These are phyloP conservation scores for Hormaphis cornu DNA, from an alignment of 1,140 invertebrate genomes.

Conservation along the genomic window DNA sequence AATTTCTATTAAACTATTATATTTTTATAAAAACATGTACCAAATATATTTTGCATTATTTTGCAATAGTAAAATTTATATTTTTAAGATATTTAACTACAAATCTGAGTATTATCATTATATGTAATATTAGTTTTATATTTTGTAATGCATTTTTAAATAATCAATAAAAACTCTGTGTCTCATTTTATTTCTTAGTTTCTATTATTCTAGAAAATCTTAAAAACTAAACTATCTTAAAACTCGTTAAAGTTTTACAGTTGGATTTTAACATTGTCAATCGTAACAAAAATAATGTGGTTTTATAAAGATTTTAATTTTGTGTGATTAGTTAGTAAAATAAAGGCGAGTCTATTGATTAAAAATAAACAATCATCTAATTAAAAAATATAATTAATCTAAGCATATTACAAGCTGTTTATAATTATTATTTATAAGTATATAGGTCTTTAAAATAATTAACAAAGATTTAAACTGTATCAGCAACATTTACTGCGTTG, in stretches of 20 bases:
- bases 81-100: too few relatives aligned
- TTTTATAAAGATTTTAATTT: neutral
- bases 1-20: too few relatives aligned
- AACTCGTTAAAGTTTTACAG: slow-evolving; percentile 13
- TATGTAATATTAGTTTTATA: neutral
- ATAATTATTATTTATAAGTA: neutral
- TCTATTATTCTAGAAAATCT: neutral
- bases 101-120: too few relatives aligned
- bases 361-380: slow-evolving; percentile 10
- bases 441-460: slow-evolving; percentile 10
- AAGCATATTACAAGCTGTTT: slow-evolving; percentile 29
- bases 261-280: neutral
- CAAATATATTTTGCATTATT: too few relatives aligned
- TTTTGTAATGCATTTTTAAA: neutral
- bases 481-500: slow-evolving; percentile 2
- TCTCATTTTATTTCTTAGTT: neutral
- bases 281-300: slow-evolving; percentile 17
- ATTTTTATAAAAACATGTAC: too few relatives aligned
- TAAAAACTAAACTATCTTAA: slow-evolving; percentile 5
- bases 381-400: slow-evolving; percentile 1
- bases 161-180: too few relatives aligned
- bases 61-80: too few relatives aligned
- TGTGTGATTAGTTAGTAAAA: slow-evolving; percentile 12
- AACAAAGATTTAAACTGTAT: slow-evolving; percentile 8
- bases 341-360: neutral